phyloP scores from a whole-genome alignment of 1,140 invertebrate genomes.

The Penaeus japonicus region DNA sequence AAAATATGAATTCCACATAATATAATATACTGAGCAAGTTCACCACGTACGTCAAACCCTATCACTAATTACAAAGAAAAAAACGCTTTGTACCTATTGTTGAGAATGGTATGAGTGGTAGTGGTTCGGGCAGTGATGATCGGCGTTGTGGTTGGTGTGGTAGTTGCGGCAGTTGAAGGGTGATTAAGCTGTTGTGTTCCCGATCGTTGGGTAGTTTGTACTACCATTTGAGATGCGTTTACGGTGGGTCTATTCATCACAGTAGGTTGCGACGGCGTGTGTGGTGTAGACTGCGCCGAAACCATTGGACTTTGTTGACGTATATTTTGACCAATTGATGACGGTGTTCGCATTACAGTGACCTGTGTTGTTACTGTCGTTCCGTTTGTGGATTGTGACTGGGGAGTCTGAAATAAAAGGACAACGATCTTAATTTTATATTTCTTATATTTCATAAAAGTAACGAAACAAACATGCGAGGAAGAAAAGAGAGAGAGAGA shows the following conservation, averaged over 20 bases:
- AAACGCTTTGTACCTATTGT: conserved; percentile 30
- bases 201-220: conserved; percentile 29
- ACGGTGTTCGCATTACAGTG: conserved; percentile 40
- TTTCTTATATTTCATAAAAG: too few relatives aligned
- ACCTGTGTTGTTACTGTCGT: conserved; percentile 40
- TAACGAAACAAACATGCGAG: background rate
- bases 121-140: conserved; percentile 50
- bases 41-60: background rate
- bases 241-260: conserved; percentile 31
- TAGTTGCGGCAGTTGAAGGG: conserved; percentile 25
- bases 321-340: conserved; percentile 10
- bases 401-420: conserved; percentile 20
- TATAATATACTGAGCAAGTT: background rate
- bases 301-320: conserved; percentile 29
- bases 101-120: conserved; percentile 41
- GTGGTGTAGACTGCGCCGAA: conserved; percentile 25
- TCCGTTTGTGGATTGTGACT: conserved; percentile 28
- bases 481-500: background rate
- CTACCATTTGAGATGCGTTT: conserved; percentile 42
- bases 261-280: conserved; percentile 20
- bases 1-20: background rate
- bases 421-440: background rate
- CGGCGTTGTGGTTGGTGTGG: conserved; percentile 40
- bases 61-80: background rate
- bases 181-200: conserved; percentile 11